A percentile compares a stretch with the other conserved stretches of the same genome.
Conservation (phyloP, 2,797 vertebrate genomes). For the Psittacula derbiana region DNA sequence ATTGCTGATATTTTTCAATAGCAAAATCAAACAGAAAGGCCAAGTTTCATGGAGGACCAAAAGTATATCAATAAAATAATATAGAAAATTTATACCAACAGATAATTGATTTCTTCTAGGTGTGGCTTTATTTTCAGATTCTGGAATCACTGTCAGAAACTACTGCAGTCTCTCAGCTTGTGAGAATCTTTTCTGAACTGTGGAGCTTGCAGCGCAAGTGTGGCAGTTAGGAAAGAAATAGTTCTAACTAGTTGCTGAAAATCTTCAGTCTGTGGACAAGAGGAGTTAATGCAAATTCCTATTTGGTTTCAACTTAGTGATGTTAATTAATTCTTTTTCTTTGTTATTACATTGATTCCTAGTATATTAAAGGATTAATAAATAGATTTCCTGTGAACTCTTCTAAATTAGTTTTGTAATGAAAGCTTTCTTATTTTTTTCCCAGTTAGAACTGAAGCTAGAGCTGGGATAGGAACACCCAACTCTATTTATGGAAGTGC, state of each 20-base stretch:
- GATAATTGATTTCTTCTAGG: not conserved
- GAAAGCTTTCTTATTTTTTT: not conserved
- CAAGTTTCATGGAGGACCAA: not conserved
- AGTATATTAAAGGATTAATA: not conserved
- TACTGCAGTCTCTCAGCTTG: not conserved
- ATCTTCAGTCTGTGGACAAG: not conserved
- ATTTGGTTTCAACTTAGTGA: not conserved
- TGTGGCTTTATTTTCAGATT: not conserved
- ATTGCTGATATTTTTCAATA: not conserved
- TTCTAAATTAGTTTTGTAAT: not conserved
- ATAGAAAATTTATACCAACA: not conserved
- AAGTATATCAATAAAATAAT: not conserved
- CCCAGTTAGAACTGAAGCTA: not conserved
- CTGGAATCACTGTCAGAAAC: not conserved
- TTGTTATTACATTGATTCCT: not conserved
- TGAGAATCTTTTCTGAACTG: not conserved
- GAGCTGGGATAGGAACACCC: not conserved
- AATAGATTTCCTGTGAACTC: not conserved
- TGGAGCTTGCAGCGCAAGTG: not conserved
- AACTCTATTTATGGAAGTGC: not conserved
- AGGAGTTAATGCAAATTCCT: not conserved
- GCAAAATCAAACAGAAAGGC: not conserved
- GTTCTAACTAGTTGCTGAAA: not conserved
- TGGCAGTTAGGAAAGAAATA: not conserved
- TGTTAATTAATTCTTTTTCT: not conserved